Base-by-base conservation (phyloP, 2,113 vertebrate genomes). In the Gymnocephalus cernua region DNA sequence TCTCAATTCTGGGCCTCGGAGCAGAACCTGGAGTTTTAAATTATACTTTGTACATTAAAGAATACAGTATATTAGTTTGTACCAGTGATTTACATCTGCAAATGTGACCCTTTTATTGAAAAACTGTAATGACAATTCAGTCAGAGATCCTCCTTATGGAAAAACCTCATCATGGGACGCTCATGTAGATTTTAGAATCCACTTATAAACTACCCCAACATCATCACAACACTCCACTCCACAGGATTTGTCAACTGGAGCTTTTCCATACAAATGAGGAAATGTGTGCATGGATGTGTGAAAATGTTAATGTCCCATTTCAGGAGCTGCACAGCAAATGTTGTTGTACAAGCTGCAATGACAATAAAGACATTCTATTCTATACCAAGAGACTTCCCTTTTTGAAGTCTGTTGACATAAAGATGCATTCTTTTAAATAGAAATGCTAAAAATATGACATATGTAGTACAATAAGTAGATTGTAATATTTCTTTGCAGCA, bases 1-100 rank as follows among this genome's bases (percentile, higher is more conserved):
- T 41, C 3, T 69, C 27, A 18, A 92, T 79, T 0, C 0, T 79
- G 47, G 92, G 92, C 0, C 16, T 77, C 4, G 1, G 35, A 64
- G 87, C 72, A 68, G 65, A 61, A 50, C 82, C 91, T 91, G 74
- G 7, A 14, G 14, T 45, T 69, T 32, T 13, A 25, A 54, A n/a
- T 12, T 15, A 44, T 1, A 65, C 12, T 9, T 57, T 59, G 16
- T 47, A n/a, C 3, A 53, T 16, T 16, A 16, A 27, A 13, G 4
- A n/a, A n/a, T 54, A 4, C 38, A 38, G 9, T 23, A 50, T 19
- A 3, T 50, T 50, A 50, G 13, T 27, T 15, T 27, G 27, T 29
- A 32, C 27, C 7, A 29, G 6, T 18, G n/a, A n/a, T n/a, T n/a
- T n/a, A n/a, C n/a, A n/a, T 29, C 0, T 19, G 27, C 56, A 29